Conservation (phyloP, 1,140 invertebrate genomes). For the Macrobrachium nipponense region DNA sequence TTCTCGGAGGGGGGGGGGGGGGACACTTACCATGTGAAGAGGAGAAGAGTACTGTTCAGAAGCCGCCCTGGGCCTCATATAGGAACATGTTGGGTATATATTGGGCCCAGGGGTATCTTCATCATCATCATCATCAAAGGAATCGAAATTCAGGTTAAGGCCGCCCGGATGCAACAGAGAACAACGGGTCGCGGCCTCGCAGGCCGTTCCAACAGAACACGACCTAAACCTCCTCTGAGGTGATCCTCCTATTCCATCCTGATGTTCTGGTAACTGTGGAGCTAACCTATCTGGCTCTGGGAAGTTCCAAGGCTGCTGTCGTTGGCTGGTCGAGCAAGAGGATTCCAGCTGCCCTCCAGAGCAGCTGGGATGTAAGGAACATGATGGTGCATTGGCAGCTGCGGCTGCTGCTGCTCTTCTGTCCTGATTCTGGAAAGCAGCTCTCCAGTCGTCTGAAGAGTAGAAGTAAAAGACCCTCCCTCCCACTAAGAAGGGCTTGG, state of each 20-base stretch:
- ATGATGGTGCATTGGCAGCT: neutral
- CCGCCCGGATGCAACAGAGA: neutral
- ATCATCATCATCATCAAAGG: no score
- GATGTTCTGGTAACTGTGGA: neutral
- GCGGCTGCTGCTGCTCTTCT: neutral
- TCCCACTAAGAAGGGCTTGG: conserved; percentile 35
- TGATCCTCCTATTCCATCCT: neutral
- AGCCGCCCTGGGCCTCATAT: neutral
- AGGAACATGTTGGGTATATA: no score
- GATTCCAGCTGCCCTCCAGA: neutral
- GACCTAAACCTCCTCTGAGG: neutral
- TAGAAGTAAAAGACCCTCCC: conserved; percentile 45
- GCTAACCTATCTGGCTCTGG: neutral
- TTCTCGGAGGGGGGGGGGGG: neutral
- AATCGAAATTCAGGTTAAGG: no score
- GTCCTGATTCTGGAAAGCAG: conserved; percentile 27
- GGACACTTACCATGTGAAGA: neutral
- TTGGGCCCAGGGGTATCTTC: no score
- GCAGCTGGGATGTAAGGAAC: neutral
- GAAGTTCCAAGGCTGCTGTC: neutral
- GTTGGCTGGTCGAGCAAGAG: no score
- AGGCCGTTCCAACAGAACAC: neutral
- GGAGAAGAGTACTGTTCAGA: conserved; percentile 6
- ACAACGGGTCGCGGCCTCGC: neutral
- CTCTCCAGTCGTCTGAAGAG: conserved; percentile 43